Base-by-base conservation (phyloP, 2,888 invertebrate genomes). In the Netelia inedita region DNA sequence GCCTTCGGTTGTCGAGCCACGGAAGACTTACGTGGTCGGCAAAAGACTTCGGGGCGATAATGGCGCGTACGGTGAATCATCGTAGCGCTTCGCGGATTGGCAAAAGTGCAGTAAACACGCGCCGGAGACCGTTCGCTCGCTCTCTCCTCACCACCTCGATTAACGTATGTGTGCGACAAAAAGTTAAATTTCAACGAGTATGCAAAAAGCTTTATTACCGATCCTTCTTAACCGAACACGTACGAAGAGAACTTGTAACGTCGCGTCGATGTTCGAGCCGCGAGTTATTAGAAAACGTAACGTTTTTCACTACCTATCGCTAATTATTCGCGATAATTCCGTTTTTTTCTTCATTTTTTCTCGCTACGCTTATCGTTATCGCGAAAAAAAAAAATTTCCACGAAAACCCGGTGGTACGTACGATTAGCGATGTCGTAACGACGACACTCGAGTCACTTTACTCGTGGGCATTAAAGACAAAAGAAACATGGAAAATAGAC, bases 31-130 rank as follows among this genome's bases (percentile, higher is more conserved):
- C 72, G 61, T 50, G 80, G 53, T 41, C 74, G 61, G 73, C 41
- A 8, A 21, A 2, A 74, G 28, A 46, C 46, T 46, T 46, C 46
- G 46, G 11, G 46, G 43, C 69, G 75, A 81, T 82, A 82, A 82
- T 75, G 28, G 28, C 75, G 69, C 21, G 35, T 55, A 21, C 41
- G 75, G 23, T 82, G 81, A 82, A 65, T 82, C 75, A 82, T 65
- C 75, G 43, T 66, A 43, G 9, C 35, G 21, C 28, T 53, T 46
- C 19, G 28, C 69, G 35, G 50, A 50, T 21, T 68, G 73, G 68
- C 74, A 81, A 68, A 59, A 8, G 43, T 16, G 80, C 68, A 41
- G 53, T 35, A 61, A 53, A 69, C 10, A 66, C 23, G 61, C 46
- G 19, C n/a, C n/a, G n/a, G n/a, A n/a, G 35, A 55, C 59, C 14